Evolutionary conservation across 2,888 invertebrate species (phyloP).

Genomic region (Sminthurinus aureus): DNA sequence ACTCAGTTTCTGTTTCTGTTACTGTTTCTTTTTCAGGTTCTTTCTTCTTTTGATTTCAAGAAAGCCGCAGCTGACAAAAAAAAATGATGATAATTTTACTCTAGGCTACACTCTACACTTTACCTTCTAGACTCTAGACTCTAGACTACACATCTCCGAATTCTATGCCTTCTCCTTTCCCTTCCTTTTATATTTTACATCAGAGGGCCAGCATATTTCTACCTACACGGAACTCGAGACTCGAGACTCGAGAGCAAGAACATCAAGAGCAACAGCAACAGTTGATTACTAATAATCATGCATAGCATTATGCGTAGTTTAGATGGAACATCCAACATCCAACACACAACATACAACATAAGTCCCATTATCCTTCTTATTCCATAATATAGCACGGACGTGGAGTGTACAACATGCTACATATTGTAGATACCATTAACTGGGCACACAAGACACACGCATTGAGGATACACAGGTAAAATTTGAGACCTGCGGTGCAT

Average conservation of each 20-base stretch:
- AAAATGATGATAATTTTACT: neutral
- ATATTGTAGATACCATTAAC: too few relatives aligned
- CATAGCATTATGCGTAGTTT: too few relatives aligned
- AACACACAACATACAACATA: too few relatives aligned
- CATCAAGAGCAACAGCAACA: neutral
- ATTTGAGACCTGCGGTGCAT: neutral
- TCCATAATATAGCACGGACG: too few relatives aligned
- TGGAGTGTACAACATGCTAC: too few relatives aligned
- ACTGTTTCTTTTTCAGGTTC: neutral
- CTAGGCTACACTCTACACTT: neutral
- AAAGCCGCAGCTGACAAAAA: slow-evolving; percentile 13
- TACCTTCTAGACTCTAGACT: neutral
- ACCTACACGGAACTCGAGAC: too few relatives aligned
- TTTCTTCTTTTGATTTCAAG: slow-evolving; percentile 12
- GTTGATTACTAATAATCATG: neutral
- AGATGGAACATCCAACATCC: too few relatives aligned
- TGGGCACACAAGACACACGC: too few relatives aligned
- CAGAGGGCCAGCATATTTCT: too few relatives aligned
- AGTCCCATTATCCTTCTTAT: neutral
- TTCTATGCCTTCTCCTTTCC: neutral
- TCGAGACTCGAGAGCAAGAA: too few relatives aligned
- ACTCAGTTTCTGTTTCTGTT: neutral
- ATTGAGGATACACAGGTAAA: too few relatives aligned
- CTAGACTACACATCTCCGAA: neutral
- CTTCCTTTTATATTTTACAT: neutral